A percentile compares a stretch with the other conserved stretches of the same genome.
Evolutionary conservation across 2,113 vertebrate genomes (phyloP).

Genomic region (Podiceps cristatus): DNA sequence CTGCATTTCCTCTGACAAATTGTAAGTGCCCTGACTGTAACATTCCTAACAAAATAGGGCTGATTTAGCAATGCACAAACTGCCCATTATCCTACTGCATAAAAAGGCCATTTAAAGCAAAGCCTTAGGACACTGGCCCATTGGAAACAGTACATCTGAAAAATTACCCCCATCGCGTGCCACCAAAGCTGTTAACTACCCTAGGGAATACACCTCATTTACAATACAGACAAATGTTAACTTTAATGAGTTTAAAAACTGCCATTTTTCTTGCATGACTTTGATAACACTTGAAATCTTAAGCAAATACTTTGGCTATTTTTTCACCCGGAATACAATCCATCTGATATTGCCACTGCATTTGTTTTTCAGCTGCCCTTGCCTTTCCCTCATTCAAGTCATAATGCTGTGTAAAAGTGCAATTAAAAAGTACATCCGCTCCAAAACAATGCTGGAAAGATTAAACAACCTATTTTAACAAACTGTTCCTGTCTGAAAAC

Average conservation of each 20-base stretch:
- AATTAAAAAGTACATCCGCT: neutral
- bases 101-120: conserved; percentile 85
- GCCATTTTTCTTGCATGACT: conserved; percentile 52
- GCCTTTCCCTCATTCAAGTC: neutral
- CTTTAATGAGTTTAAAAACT: conserved; percentile 69
- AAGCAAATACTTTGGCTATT: neutral
- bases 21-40: conserved; percentile 79
- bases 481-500: conserved; percentile 57
- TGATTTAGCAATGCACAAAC: conserved; percentile 87
- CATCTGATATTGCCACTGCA: neutral
- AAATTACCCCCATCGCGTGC: conserved; percentile 78
- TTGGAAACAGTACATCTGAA: conserved; percentile 73
- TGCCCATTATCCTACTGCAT: conserved; percentile 86
- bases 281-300: conserved; percentile 34
- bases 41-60: conserved; percentile 83
- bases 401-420: neutral
- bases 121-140: conserved; percentile 77
- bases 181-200: conserved; percentile 77
- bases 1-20: conserved; percentile 88
- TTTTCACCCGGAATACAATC: conserved; percentile 20
- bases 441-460: conserved; percentile 18
- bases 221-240: conserved; percentile 68
- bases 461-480: conserved; percentile 52
- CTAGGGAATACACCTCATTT: conserved; percentile 76
- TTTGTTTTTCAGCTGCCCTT: neutral